Evolutionary conservation across 2,113 vertebrate species (phyloP), one percentile per base, ranked within the genome.

Genomic region (Crotalus helleri): DNA sequence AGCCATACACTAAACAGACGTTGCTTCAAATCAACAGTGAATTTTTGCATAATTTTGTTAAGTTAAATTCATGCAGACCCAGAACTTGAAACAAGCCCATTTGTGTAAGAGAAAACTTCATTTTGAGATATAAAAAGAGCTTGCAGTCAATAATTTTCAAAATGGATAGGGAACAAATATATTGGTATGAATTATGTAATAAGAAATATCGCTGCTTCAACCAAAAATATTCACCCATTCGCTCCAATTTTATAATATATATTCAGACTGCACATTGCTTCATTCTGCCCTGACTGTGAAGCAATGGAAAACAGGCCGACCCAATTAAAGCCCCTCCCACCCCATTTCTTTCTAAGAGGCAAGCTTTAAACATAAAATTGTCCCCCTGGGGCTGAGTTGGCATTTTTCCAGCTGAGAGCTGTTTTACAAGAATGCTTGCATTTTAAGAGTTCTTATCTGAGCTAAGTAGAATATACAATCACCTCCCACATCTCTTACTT

Each of bases 321-420:
- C 88, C 13, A 88, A 19, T 39, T 26, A 44, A 92, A 92, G 4
- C 55, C 29, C 74, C 55, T 44, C 9, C 29, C 8, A 10, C 29
- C 39, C 89, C 55, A 51, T 59, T 33, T 92, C 74, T 51, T 49
- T 23, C 24, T 69, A 29, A 89, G 53, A 90, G 44, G 54, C 44
- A 90, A 64, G 46, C 54, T 85, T 61, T 86, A 90, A 90, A 39
- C 74, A 64, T 90, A 81, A 81, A 81, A 85, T 87, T 61, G 55
- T 90, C 21, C 24, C 64, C 74, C 81, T 33, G 90, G 86, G 88
- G 93, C 81, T 33, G 90, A 81, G 91, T 93, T 69, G 21, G 74
- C 44, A 93, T 93, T 94, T 96, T 96, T 94, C 94, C 89, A 88
- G 94, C 92, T 93, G 59, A 64, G 87, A 88, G 94, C 90, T 87